A percentile compares a stretch with the other conserved stretches of the same genome.
These are phyloP conservation scores for Cantharis flavilabris DNA, from an alignment of 2,888 invertebrate species.

Conservation along the genomic window DNA sequence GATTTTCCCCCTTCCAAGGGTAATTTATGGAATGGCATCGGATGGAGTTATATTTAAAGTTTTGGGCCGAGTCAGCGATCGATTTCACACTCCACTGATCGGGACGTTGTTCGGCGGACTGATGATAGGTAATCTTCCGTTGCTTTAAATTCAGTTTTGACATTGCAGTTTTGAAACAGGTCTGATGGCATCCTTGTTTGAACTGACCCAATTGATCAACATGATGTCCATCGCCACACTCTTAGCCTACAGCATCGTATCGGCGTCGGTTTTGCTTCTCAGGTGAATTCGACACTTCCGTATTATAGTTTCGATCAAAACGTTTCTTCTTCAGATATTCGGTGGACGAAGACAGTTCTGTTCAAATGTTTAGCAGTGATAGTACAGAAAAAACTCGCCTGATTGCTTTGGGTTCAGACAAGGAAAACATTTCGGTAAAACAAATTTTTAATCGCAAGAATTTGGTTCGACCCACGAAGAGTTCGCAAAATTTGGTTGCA, in stretches of 20 bases:
- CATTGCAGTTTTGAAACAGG: neutral
- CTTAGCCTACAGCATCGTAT: slow-evolving; percentile 76
- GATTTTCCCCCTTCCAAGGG: slow-evolving; percentile 84
- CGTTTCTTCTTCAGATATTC: neutral
- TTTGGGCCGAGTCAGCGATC: slow-evolving; percentile 72
- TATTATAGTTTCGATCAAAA: neutral
- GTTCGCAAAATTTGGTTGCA: neutral
- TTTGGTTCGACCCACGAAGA: neutral
- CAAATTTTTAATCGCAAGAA: neutral
- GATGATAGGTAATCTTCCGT: slow-evolving; percentile 63
- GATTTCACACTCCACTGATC: slow-evolving; percentile 77
- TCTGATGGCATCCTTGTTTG: slow-evolving; percentile 70
- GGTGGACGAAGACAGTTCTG: neutral
- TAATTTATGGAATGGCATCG: slow-evolving; percentile 87
- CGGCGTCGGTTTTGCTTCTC: slow-evolving; percentile 72
- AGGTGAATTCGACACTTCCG: slow-evolving; percentile 54
- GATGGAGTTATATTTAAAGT: slow-evolving; percentile 83
- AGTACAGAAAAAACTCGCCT: neutral
- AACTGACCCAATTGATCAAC: slow-evolving; percentile 71
- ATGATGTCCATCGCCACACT: slow-evolving; percentile 81
- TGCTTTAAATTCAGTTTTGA: neutral
- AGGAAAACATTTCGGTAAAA: neutral
- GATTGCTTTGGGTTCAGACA: neutral
- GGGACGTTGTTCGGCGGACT: slow-evolving; percentile 78
- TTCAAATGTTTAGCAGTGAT: neutral